Evolutionary conservation across 2,113 vertebrate species (phyloP), one percentile per base, ranked within the genome.

Genomic region (Rhipidura dahli): DNA sequence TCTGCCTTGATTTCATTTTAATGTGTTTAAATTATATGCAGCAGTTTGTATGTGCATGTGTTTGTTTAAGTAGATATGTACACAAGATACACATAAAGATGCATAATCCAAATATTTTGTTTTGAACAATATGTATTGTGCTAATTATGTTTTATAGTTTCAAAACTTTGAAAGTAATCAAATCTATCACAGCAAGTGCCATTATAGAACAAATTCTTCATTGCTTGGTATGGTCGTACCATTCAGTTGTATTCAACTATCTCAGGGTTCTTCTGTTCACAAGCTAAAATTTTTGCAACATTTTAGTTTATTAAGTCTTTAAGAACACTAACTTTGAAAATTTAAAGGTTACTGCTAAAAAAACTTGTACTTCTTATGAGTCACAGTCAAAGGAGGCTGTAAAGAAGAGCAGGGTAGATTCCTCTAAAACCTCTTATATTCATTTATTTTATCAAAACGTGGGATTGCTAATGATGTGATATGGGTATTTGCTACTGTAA

Each of bases 361-460:
- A 66, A 72, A 30, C 6, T 33, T 28, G 0, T 44, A 33, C 9
- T 51, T 76, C 26, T 51, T 73, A 80, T 19, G 22, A 30, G 16
- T 64, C 44, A 70, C 9, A 28, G 26, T 47, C 28, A 64, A 64
- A 76, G 17, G 27, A 39, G 13, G 6, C 15, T 57, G 57, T 13
- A 69, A 81, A 57, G 56, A 60, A 70, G 17, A 53, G 54, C 10
- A 56, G 4, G 6, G 3, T 53, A 57, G 6, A 44, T 47, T 47
- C 59, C 13, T 49, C n/a, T 73, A 57, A 51, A 65, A 78, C 65
- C 4, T 76, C 51, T 68, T n/a, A 14, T 13, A 77, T 47, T 40
- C 0, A 11, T 63, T 75, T 63, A 4, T 35, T 50, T 69, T 39
- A 20, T 77, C 19, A 69, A 51, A 9, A 7, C 0, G 1, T 61